A percentile compares a stretch with the other conserved stretches of the same genome.
These are phyloP conservation scores for Melanocharis versteri DNA, from an alignment of 2,113 vertebrate species.

Conservation along the genomic window DNA sequence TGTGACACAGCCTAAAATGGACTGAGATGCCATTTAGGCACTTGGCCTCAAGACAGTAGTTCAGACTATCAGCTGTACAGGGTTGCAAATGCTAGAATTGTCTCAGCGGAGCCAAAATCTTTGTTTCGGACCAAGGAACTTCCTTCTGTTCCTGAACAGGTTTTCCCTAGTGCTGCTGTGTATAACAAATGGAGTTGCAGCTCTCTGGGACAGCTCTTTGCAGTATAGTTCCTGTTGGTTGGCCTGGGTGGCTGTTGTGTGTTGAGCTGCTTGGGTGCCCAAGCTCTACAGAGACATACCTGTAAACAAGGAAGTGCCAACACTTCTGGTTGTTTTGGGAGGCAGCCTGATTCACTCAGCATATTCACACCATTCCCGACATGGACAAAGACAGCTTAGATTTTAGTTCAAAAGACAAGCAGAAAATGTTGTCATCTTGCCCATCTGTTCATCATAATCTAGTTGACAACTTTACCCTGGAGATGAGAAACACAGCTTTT, in stretches of 20 bases:
- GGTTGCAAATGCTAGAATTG: not conserved
- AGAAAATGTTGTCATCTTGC: not conserved
- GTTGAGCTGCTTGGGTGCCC: not conserved
- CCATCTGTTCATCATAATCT: slow-evolving; percentile 11
- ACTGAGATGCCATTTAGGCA: not conserved
- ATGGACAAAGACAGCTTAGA: not conserved
- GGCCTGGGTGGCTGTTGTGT: not conserved
- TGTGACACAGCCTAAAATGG: not conserved
- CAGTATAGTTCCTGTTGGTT: not conserved
- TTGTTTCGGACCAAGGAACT: not conserved
- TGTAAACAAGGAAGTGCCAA: not conserved
- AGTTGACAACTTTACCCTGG: not conserved
- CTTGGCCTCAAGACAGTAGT: not conserved
- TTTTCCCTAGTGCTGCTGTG: not conserved
- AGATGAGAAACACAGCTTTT: slow-evolving; percentile 15
- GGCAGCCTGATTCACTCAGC: not conserved
- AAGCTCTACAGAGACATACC: not conserved
- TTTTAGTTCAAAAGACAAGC: not conserved
- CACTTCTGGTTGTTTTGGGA: not conserved
- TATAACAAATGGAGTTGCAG: not conserved
- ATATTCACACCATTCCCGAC: not conserved
- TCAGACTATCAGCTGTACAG: not conserved
- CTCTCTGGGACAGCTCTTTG: not conserved
- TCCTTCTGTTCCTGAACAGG: not conserved
- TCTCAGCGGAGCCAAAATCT: not conserved